These are phyloP conservation scores for Lerema accius DNA, from an alignment of 1,140 invertebrate genomes.

Conservation along the genomic window DNA sequence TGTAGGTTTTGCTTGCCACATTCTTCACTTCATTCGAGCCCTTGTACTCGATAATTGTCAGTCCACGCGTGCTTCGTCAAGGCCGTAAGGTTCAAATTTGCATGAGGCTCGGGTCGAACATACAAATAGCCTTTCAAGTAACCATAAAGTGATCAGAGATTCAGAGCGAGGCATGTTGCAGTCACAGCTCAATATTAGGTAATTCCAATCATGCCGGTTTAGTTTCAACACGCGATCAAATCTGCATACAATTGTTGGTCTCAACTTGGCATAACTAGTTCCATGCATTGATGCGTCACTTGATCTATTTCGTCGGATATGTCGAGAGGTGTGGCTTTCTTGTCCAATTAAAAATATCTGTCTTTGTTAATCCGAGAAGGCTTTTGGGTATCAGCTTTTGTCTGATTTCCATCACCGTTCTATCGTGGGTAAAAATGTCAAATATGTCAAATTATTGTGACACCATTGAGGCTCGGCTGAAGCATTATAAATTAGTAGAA, in stretches of 20 bases:
- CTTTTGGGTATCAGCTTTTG: too few species aligned
- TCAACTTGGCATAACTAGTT: slow-evolving; percentile 30
- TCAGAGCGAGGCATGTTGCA: slow-evolving; percentile 50
- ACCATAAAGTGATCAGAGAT: slow-evolving; percentile 51
- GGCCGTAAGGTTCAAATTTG: slow-evolving; percentile 57
- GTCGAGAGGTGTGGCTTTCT: not conserved
- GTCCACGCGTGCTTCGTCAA: slow-evolving; percentile 47
- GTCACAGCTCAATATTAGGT: slow-evolving; percentile 56
- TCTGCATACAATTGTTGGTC: slow-evolving; percentile 53
- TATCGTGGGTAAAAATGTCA: too few species aligned
- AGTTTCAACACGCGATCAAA: slow-evolving; percentile 48
- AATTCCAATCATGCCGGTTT: slow-evolving; percentile 63
- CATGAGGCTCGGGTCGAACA: slow-evolving; percentile 49
- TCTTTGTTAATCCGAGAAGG: too few species aligned
- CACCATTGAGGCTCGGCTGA: too few species aligned
- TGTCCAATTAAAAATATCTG: too few species aligned
- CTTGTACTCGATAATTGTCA: slow-evolving; percentile 50
- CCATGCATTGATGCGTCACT: slow-evolving; percentile 19
- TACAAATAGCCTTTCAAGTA: slow-evolving; percentile 50
- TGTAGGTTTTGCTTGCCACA: slow-evolving; percentile 31
- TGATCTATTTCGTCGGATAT: slow-evolving; percentile 19
- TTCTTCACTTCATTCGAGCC: slow-evolving; percentile 38
- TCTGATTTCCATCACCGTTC: too few species aligned
- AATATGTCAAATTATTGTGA: too few species aligned
- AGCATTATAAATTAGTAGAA: too few species aligned